Percentiles rank a stretch among this genome's conserved stretches.
Conservation (phyloP, 1,140 invertebrate genomes). For the Leptinotarsa undecemlineata region DNA sequence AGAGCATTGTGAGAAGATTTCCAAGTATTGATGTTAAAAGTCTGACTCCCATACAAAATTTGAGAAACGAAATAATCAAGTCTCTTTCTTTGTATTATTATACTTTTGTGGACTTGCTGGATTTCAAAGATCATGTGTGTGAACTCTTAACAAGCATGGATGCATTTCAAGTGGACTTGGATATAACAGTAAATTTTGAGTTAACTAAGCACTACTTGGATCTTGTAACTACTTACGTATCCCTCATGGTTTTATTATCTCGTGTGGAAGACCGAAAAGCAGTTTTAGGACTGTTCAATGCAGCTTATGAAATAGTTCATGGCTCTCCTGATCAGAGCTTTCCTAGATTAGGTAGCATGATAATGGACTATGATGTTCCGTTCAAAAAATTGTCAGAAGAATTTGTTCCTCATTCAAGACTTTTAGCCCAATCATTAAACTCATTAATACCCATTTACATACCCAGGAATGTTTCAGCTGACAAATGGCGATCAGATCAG, state of each 20-base stretch:
- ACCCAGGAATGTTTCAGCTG: slow-evolving; percentile 87
- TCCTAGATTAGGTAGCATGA: slow-evolving; percentile 65
- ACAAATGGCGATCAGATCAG: slow-evolving; percentile 91
- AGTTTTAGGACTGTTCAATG: slow-evolving; percentile 93
- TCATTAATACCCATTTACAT: slow-evolving; percentile 89
- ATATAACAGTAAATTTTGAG: slow-evolving; percentile 96
- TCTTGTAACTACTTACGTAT: slow-evolving; percentile 90
- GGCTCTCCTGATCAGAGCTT: slow-evolving; percentile 56
- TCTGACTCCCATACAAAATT: slow-evolving; percentile 79
- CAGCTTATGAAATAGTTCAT: slow-evolving; percentile 95
- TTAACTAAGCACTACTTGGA: slow-evolving; percentile 95
- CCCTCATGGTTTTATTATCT: slow-evolving; percentile 94
- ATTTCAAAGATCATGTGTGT: slow-evolving; percentile 98
- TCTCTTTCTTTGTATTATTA: slow-evolving; percentile 97
- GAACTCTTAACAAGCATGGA: slow-evolving; percentile 98
- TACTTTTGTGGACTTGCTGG: slow-evolving; percentile 98
- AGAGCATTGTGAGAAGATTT: slow-evolving; percentile 92
- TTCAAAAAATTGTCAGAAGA: slow-evolving; percentile 96
- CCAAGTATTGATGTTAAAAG: slow-evolving; percentile 94
- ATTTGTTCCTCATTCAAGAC: slow-evolving; percentile 91
- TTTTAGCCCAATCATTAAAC: slow-evolving; percentile 81
- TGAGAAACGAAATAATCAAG: slow-evolving; percentile 94
- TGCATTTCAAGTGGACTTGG: slow-evolving; percentile 90
- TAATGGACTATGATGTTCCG: slow-evolving; percentile 96
- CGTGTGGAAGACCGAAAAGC: slow-evolving; percentile 95